phyloP scores from a whole-genome alignment of 2,797 vertebrate genomes.

The Gallinago solitaria region DNA sequence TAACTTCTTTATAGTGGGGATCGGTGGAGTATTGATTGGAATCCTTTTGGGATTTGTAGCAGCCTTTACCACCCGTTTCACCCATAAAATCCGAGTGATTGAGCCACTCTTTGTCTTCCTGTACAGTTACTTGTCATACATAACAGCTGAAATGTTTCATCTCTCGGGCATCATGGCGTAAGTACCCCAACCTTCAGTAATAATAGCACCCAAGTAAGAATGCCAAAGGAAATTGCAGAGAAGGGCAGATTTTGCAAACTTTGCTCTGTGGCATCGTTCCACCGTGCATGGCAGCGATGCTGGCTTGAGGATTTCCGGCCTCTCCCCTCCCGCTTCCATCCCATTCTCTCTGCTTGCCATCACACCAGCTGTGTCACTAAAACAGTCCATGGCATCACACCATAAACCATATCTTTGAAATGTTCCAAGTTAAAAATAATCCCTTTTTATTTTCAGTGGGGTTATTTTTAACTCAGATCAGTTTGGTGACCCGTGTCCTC shows the following conservation, averaged over 20 bases:
- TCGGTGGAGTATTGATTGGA: constrained; percentile 91
- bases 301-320: constrained; percentile 59
- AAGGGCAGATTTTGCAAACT: background rate
- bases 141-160: constrained; percentile 93
- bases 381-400: constrained; percentile 26
- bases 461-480: constrained; percentile 38
- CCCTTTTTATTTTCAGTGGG: constrained; percentile 21
- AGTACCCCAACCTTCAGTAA: constrained; percentile 77
- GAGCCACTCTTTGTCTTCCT: constrained; percentile 98
- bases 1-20: constrained; percentile 90
- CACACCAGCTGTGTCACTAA: constrained; percentile 67
- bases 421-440: constrained; percentile 58
- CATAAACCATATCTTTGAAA: constrained; percentile 43
- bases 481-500: constrained; percentile 39
- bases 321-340: background rate
- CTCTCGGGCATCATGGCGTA: constrained; percentile 98
- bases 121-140: constrained; percentile 96
- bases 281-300: background rate
- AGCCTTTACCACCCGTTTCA: constrained; percentile 96
- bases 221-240: background rate
- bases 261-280: constrained; percentile 25
- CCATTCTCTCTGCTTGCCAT: constrained; percentile 26
- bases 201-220: background rate
- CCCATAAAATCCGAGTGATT: constrained; percentile 91
- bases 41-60: constrained; percentile 92